Percentiles rank a stretch among this genome's conserved stretches.
Evolutionary conservation across 2,797 vertebrate genomes (phyloP).

Genomic region (Eulemur coronatus): DNA sequence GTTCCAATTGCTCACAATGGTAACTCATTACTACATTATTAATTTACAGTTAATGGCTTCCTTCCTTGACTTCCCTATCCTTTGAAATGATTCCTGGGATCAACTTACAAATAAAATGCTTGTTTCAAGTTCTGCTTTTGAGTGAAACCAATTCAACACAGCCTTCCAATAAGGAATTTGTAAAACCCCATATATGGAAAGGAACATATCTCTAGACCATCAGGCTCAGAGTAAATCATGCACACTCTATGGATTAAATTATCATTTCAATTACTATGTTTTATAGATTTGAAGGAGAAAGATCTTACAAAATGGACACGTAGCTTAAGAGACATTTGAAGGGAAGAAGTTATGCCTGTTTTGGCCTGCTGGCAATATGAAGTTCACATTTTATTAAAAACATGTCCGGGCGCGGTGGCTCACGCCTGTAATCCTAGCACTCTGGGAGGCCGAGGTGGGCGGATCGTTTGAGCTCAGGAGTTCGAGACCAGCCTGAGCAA

Average conservation of each 20-base stretch:
- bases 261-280: background rate
- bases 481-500: too few species aligned
- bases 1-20: background rate
- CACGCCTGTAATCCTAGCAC: too few species aligned
- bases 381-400: background rate
- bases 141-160: background rate
- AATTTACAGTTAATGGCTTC: background rate
- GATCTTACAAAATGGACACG: background rate
- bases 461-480: too few species aligned
- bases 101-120: slow-evolving; percentile 11
- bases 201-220: background rate
- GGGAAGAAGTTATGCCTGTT: background rate
- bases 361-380: background rate
- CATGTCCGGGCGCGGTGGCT: too few species aligned
- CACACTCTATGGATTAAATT: background rate
- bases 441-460: too few species aligned
- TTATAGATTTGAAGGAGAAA: background rate
- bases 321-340: background rate
- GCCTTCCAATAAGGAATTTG: background rate
- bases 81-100: background rate
- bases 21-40: background rate
- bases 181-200: background rate
- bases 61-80: background rate
- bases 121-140: background rate
- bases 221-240: background rate